These are phyloP conservation scores for Oryzias melastigma DNA, from an alignment of 2,113 vertebrate species.

Conservation along the genomic window DNA sequence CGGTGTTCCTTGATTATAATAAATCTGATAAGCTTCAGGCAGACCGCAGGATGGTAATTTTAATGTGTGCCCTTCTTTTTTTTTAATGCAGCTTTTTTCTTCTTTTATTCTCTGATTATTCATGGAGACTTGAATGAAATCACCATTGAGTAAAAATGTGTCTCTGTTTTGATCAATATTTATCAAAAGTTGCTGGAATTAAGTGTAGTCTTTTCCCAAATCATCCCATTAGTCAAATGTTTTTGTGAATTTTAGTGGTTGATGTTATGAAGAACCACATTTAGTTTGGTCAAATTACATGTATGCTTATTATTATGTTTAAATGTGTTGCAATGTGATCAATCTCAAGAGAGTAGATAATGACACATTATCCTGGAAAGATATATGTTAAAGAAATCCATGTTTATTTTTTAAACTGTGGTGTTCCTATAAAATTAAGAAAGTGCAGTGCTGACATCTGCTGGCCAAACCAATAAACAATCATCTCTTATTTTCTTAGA, in stretches of 20 bases:
- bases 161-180: not conserved
- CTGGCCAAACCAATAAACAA: conserved; percentile 33
- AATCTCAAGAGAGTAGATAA: not conserved
- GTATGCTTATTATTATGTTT: no score
- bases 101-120: conserved; percentile 22
- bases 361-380: not conserved
- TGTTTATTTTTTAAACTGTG: not conserved
- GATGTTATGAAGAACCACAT: no score
- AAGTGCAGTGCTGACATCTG: conserved; percentile 58
- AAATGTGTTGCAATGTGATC: not conserved
- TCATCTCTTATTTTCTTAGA: not conserved
- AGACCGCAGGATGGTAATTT: conserved; percentile 47
- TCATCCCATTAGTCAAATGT: no score
- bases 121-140: conserved; percentile 11
- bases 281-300: no score
- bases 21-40: conserved; percentile 68
- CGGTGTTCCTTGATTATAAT: conserved; percentile 31
- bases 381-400: not conserved
- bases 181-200: no score
- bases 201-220: no score
- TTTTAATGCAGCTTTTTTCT: conserved; percentile 1
- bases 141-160: not conserved
- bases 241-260: no score
- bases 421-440: not conserved
- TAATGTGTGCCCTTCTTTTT: conserved; percentile 37